Base-by-base conservation (phyloP, 2,888 invertebrate species). In the Drosophila leonis region DNA sequence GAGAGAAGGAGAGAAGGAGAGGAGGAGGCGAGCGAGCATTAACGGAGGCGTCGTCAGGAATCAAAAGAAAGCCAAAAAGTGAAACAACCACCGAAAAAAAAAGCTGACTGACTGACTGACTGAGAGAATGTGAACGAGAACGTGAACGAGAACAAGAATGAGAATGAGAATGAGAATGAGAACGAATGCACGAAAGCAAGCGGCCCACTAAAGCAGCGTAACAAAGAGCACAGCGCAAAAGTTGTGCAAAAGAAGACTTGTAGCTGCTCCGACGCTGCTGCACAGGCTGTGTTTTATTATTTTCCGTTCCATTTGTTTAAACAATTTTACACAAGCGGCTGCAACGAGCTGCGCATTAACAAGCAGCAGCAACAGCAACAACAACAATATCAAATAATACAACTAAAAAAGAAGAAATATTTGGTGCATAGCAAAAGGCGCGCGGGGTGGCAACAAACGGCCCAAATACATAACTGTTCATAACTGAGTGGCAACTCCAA, bases 161-260 rank as follows among this genome's bases (percentile, higher is more conserved):
- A 27, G 37, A 27, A 39, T 1, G 65, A 49, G 64, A 59, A 52
- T 31, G 65, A 48, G 70, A 49, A 66, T 39, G 67, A 35, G 56
- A 57, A 27, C 46, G 61, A 59, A 51, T 20, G 31, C 20, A 44
- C 29, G 41, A 66, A 68, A 55, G 65, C 54, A 46, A 42, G 57
- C 44, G 13, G 48, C 44, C 39, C 42, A 63, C 20, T 59, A 66
- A 84, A 82, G 69, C 72, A 84, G 70, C 76, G 86, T 78, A 88
- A 64, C 76, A 83, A 78, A 78, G 65, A 54, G 70, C 78, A 83
- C 64, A 71, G 78, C 76, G 71, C 76, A 74, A 87, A 72, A 82
- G 80, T 87, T 87, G 83, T 82, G 85, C 84, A 84, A 83, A 88
- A 87, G 87, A 86, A 89, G 85, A 86, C 89, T 85, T 85, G 84